Evolutionary conservation across 64 coral and sea anemone species (phyloP).

Genomic region (Stichodactyla helianthus): DNA sequence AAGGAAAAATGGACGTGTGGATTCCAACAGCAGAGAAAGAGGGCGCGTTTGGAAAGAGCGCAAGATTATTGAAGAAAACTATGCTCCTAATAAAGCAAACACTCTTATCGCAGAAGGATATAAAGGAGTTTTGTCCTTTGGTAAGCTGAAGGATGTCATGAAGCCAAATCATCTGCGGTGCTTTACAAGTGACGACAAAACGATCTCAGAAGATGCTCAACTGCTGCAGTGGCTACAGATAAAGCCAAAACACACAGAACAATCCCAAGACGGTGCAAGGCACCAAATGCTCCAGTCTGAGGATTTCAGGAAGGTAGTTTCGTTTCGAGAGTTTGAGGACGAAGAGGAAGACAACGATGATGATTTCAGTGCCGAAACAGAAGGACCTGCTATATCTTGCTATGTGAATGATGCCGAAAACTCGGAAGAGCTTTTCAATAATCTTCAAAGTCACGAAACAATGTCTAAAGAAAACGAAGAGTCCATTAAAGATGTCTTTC

Average conservation of each 20-base stretch:
- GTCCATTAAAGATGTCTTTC: background rate
- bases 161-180: background rate
- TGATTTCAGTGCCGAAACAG: background rate
- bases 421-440: background rate
- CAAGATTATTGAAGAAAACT: background rate
- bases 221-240: conserved; percentile 57
- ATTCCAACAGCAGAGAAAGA: background rate
- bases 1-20: background rate
- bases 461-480: conserved; percentile 14
- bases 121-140: conserved; percentile 11
- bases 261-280: background rate
- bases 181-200: background rate
- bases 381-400: background rate
- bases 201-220: background rate
- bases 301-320: conserved; percentile 1
- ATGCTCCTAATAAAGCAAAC: background rate
- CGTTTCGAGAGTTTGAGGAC: background rate
- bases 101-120: background rate
- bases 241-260: background rate
- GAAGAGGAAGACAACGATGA: conserved; percentile 11
- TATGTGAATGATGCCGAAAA: conserved; percentile 13
- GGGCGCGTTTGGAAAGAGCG: background rate
- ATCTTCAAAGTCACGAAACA: background rate
- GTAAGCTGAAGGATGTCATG: conserved; percentile 6
- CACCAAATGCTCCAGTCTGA: background rate